These are phyloP conservation scores for Anguilla pacifica DNA, from an alignment of 2,797 vertebrate species.

Conservation along the genomic window DNA sequence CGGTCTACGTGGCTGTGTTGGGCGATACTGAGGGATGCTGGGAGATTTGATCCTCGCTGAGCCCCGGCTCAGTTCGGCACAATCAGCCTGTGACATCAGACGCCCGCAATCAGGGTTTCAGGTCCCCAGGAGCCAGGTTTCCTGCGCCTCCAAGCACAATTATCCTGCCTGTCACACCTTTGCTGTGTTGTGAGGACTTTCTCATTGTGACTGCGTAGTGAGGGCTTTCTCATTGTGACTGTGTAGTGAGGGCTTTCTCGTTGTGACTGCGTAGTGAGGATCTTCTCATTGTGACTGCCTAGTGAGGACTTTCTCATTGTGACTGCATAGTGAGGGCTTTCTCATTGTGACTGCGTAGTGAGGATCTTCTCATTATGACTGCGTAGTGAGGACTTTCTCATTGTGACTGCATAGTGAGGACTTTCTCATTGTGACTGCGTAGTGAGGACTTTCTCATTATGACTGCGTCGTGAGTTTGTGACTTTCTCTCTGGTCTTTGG, in stretches of 20 bases:
- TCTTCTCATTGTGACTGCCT: background rate
- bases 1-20: background rate
- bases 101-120: background rate
- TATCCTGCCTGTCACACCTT: background rate
- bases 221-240: background rate
- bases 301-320: background rate
- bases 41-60: background rate
- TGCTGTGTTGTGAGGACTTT: background rate
- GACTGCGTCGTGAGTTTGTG: background rate
- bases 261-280: too few species aligned
- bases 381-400: background rate
- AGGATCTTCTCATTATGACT: background rate
- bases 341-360: background rate
- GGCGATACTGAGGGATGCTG: background rate
- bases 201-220: background rate
- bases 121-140: background rate
- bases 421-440: background rate
- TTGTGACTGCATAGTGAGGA: too few species aligned
- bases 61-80: background rate
- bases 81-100: background rate
- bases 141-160: background rate
- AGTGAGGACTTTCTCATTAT: background rate
- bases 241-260: background rate
- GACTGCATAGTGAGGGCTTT: background rate
- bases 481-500: background rate